Evolutionary conservation across 2,113 vertebrate species (phyloP).

Genomic region (Hypomesus transpacificus): DNA sequence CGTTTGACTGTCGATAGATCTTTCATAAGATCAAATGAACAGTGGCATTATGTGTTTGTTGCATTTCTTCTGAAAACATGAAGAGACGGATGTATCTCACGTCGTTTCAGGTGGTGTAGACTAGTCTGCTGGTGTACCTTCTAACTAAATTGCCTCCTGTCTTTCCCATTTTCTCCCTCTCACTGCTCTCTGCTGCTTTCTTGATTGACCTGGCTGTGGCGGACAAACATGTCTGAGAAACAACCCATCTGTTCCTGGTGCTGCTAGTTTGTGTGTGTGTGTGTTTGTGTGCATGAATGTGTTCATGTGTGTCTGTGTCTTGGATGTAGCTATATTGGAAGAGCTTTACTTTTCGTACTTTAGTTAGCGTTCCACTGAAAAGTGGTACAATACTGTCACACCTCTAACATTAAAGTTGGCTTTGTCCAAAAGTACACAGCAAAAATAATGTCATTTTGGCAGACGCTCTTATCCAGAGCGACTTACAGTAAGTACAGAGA

Average conservation of each 20-base stretch:
- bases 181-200: neutral
- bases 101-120: neutral
- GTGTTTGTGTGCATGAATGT: constrained; percentile 1
- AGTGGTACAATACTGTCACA: too few relatives aligned
- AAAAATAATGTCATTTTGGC: too few relatives aligned
- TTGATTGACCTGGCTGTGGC: constrained; percentile 22
- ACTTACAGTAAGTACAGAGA: too few relatives aligned
- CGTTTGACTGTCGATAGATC: neutral
- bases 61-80: too few relatives aligned
- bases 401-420: too few relatives aligned
- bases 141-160: neutral
- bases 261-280: constrained; percentile 3
- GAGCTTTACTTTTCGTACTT: too few relatives aligned
- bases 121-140: neutral
- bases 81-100: neutral
- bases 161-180: neutral
- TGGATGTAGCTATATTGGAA: too few relatives aligned
- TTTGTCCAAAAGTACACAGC: too few relatives aligned
- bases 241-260: constrained; percentile 54
- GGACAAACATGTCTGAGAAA: constrained; percentile 57
- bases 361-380: too few relatives aligned
- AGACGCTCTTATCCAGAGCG: too few relatives aligned
- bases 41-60: neutral
- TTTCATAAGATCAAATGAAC: neutral
- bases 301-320: neutral